phyloP scores from a whole-genome alignment of 2,888 invertebrate species.

The Holacanthella duospinosa region DNA sequence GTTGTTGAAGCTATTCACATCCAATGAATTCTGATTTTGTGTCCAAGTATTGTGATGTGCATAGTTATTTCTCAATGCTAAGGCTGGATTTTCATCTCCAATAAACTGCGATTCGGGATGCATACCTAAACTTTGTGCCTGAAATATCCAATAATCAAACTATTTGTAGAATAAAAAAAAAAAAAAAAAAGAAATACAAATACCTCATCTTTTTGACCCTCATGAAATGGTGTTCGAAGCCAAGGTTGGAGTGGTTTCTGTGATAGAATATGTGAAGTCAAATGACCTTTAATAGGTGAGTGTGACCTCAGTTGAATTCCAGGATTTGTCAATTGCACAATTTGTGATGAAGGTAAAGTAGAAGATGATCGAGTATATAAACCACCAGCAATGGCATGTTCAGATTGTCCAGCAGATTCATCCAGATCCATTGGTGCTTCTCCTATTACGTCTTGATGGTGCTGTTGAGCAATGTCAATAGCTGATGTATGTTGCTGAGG shows the following conservation, averaged over 20 bases:
- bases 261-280: too few relatives aligned
- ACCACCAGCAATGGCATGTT: not conserved
- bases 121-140: too few relatives aligned
- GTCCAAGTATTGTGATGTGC: not conserved
- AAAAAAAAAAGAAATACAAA: too few relatives aligned
- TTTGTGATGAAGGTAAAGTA: not conserved
- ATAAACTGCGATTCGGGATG: too few relatives aligned
- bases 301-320: too few relatives aligned
- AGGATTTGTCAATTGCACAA: too few relatives aligned
- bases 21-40: not conserved
- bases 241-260: not conserved
- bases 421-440: slow-evolving; percentile 83
- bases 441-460: slow-evolving; percentile 56
- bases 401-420: not conserved
- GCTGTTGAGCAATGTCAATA: slow-evolving; percentile 29
- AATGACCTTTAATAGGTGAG: too few relatives aligned
- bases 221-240: not conserved
- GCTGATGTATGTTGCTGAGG: not conserved
- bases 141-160: too few relatives aligned
- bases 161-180: too few relatives aligned
- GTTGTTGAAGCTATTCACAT: not conserved
- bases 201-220: too few relatives aligned
- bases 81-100: too few relatives aligned
- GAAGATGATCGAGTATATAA: not conserved
- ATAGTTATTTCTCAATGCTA: too few relatives aligned